Evolutionary conservation across 2,888 invertebrate species (phyloP), one percentile per base, ranked within the genome.

Genomic region (Nomada lathburiana): DNA sequence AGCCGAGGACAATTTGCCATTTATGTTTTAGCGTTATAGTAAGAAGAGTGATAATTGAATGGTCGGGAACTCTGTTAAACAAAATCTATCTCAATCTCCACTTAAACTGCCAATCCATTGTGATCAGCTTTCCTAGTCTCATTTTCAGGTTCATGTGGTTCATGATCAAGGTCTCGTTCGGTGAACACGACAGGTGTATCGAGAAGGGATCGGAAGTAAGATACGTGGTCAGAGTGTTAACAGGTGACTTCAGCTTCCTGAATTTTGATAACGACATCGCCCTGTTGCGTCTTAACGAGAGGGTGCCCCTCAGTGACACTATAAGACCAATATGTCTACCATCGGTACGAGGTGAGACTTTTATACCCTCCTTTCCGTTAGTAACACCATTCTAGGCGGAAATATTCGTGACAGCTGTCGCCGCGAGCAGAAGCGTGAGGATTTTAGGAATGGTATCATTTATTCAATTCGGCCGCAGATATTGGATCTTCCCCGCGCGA

Each of bases 181-280:
- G 98, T 0, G 98, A 98, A 93, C 97, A 98, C 93, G 97, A 98
- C 94, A 96, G 97, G 63, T 98, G 98, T 94, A 96, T 96, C 89
- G 96, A 96, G 70, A 96, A 96, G 59, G 94, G 94, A 63, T 97
- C 97, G 0, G 97, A 98, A 94, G 96, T 97, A 0, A 95, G 97
- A 87, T 91, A 89, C 76, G 97, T 97, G 60, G 93, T 97, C 44
- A 95, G 97, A 69, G 97, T 97, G 64, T 95, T 97, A 73, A 95
- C 96, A 11, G 97, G 97, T 86, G 96, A 97, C 89, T 98, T 98
- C 94, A 97, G 97, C 89, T 96, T 97, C 90, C 95, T 96, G 68
- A 98, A 97, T 94, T 98, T 98, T 91, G 97, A 98, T 94, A 97
- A 98, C 92, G 98, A 98, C 92, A 97, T 98, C 84, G 98, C 98